Evolutionary conservation across 35 echinoderm and acorn worm genomes (phyloP).

Genomic region (Holothuria glaberrima): DNA sequence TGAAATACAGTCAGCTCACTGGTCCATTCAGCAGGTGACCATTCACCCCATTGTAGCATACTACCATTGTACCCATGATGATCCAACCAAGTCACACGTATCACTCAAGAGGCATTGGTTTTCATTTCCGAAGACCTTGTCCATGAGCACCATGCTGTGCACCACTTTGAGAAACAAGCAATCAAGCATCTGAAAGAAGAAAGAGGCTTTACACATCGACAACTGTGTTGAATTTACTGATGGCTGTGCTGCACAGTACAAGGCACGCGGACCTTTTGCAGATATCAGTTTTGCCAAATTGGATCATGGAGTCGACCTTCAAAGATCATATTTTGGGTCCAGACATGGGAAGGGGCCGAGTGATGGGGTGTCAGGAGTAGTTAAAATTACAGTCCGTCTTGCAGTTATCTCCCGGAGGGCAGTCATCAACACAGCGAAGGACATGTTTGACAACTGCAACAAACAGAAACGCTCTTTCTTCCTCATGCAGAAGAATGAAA

Average conservation of each 20-base stretch:
- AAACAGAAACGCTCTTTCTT: conserved; percentile 7
- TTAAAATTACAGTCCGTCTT: background rate
- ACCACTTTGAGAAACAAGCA: conserved; percentile 23
- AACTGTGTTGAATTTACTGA: conserved; percentile 25
- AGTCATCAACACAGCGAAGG: background rate
- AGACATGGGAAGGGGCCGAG: conserved; percentile 45
- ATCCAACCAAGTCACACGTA: no score
- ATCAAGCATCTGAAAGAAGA: background rate
- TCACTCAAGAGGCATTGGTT: background rate
- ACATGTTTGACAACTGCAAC: conserved; percentile 3
- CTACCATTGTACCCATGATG: background rate
- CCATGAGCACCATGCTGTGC: conserved; percentile 54
- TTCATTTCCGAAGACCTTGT: conserved; percentile 43
- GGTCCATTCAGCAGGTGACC: conserved; percentile 23
- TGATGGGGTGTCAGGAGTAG: conserved; percentile 25
- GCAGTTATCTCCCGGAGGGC: conserved; percentile 16
- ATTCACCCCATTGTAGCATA: conserved; percentile 40
- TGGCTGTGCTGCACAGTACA: conserved; percentile 30
- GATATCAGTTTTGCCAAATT: conserved; percentile 23
- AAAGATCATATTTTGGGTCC: conserved; percentile 27
- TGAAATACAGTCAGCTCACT: conserved; percentile 49
- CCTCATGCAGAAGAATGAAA: background rate
- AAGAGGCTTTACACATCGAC: background rate
- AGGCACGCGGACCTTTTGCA: conserved; percentile 34
- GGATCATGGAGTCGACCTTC: background rate